phyloP scores from a whole-genome alignment of 2,797 vertebrate species.

The Sebastes hubbsi region DNA sequence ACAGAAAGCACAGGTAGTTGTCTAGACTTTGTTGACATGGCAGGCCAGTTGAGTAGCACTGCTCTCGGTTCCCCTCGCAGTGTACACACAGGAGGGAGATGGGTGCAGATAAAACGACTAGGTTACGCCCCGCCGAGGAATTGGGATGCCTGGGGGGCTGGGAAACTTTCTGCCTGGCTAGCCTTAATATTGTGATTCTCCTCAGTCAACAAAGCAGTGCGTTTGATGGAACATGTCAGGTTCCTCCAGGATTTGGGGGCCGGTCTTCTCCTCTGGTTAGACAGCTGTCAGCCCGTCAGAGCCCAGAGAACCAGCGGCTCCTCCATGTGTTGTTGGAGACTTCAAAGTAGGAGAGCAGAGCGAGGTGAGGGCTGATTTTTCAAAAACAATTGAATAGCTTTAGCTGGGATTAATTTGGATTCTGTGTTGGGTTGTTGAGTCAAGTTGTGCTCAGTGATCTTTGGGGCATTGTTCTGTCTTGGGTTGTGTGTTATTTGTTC shows the following conservation, averaged over 20 bases:
- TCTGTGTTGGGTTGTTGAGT: not conserved
- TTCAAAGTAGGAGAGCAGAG: slow-evolving; percentile 38
- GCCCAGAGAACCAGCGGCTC: slow-evolving; percentile 32
- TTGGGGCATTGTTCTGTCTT: slow-evolving; percentile 1
- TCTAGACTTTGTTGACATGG: slow-evolving; percentile 60
- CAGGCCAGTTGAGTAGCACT: slow-evolving; percentile 44
- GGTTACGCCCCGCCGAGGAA: slow-evolving; percentile 76
- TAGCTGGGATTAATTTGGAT: slow-evolving; percentile 20
- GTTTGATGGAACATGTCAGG: slow-evolving; percentile 76
- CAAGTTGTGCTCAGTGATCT: not conserved
- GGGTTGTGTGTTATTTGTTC: not conserved
- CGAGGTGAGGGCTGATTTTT: slow-evolving; percentile 66
- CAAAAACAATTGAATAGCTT: slow-evolving; percentile 7
- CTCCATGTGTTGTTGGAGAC: slow-evolving; percentile 48
- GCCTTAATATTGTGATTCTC: slow-evolving; percentile 73
- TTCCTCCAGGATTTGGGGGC: slow-evolving; percentile 61
- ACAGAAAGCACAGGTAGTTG: slow-evolving; percentile 38
- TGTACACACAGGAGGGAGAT: slow-evolving; percentile 75
- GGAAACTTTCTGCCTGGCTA: slow-evolving; percentile 64
- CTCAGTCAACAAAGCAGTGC: slow-evolving; percentile 67
- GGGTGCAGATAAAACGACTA: slow-evolving; percentile 74
- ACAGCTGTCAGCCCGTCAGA: slow-evolving; percentile 73
- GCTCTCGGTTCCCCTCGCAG: slow-evolving; percentile 52
- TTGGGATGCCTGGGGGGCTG: slow-evolving; percentile 75
- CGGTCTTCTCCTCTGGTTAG: slow-evolving; percentile 64